Percentiles rank a stretch among this genome's conserved stretches.
Conservation (phyloP, 2,888 invertebrate species). For the Xylota segnis region DNA sequence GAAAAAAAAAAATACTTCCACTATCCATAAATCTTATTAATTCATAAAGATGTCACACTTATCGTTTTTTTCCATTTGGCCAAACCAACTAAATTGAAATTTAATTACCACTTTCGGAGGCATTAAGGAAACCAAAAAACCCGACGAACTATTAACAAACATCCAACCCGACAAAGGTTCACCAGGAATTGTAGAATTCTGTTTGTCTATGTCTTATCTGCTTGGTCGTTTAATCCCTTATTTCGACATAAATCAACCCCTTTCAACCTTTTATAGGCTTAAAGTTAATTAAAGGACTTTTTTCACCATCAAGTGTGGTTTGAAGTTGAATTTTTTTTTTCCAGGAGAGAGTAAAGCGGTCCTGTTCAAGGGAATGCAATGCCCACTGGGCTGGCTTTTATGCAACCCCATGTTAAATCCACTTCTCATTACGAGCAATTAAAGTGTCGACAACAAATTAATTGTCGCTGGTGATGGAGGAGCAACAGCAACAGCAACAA, state of each 20-base stretch:
- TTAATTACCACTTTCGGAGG: constrained; percentile 5
- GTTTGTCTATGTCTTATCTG: neutral
- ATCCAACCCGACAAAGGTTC: constrained; percentile 4
- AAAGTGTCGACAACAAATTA: constrained; percentile 60
- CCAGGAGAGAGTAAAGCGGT: neutral
- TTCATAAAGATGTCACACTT: constrained; percentile 29
- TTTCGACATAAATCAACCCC: constrained; percentile 23
- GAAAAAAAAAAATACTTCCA: neutral
- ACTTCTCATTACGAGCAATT: constrained; percentile 54
- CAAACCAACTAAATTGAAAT: constrained; percentile 16
- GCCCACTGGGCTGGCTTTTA: neutral
- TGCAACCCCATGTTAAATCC: constrained; percentile 28
- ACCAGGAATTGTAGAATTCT: neutral
- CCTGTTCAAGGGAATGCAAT: neutral
- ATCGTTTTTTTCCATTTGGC: constrained; percentile 12
- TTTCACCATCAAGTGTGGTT: neutral
- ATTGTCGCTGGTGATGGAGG: constrained; percentile 27
- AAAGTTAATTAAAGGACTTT: neutral
- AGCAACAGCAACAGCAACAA: neutral
- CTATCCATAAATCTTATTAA: constrained; percentile 24
- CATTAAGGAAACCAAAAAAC: constrained; percentile 5
- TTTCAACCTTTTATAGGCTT: constrained; percentile 11
- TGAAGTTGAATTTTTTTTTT: neutral
- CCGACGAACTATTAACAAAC: neutral
- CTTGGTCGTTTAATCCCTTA: constrained; percentile 8